Percentiles rank a stretch among this genome's conserved stretches.
Conservation (phyloP, 2,797 vertebrate species). For the Cephalopachus bancanus region DNA sequence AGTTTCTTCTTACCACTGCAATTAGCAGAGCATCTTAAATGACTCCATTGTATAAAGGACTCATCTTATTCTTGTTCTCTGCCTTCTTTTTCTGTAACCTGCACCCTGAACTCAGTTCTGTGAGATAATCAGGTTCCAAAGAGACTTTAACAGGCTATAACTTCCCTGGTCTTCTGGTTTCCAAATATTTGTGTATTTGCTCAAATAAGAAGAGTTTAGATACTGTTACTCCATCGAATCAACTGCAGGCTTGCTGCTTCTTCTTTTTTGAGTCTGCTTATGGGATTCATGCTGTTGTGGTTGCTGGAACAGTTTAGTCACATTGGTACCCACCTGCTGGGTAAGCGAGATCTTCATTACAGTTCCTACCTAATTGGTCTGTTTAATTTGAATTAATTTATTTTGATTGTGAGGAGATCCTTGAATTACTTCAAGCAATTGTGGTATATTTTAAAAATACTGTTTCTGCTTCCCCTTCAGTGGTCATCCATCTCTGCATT, state of each 20-base stretch:
- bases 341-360: not conserved
- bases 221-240: not conserved
- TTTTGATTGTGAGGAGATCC: not conserved
- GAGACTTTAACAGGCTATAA: not conserved
- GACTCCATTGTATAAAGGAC: not conserved
- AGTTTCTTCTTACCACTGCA: no score
- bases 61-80: not conserved
- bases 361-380: not conserved
- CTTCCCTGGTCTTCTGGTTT: not conserved
- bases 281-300: not conserved
- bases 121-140: not conserved
- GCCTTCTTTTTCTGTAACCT: not conserved
- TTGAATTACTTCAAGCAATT: not conserved
- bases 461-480: not conserved
- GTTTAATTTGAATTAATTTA: not conserved
- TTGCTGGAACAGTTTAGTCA: not conserved
- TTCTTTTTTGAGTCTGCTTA: accelerated
- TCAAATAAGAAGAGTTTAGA: not conserved
- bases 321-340: accelerated
- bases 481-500: not conserved
- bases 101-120: not conserved
- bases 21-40: not conserved
- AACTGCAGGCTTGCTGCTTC: not conserved
- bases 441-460: not conserved
- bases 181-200: not conserved